Base-by-base conservation (phyloP, 1,140 invertebrate genomes). In the Holotrichia oblita region DNA sequence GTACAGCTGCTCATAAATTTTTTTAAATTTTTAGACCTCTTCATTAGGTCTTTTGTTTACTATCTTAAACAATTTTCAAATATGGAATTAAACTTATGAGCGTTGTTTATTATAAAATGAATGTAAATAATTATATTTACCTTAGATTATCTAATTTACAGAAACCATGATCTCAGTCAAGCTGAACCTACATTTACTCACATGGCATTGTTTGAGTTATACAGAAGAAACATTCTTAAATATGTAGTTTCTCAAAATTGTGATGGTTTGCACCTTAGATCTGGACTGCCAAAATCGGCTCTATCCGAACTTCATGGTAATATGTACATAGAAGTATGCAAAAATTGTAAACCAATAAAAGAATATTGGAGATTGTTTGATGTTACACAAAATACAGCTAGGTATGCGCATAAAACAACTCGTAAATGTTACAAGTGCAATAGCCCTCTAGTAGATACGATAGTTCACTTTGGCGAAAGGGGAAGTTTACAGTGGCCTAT, bases 381-480 rank as follows among this genome's bases (percentile, higher is more conserved):
- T 88, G 96, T 98, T 12, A 98, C 97, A 2, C 95, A 97, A 87
- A 94, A 94, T 86, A 99, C 97, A 10, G 94, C 93, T 64, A 90
- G 96, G 76, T 95, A 94, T 87, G 92, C 93, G 83, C 97, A 99
- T 85, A 92, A 93, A 86, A 99, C 97, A 55, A 93, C 94, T 59
- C 90, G 98, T 78, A 89, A 91, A 48, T 98, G 97, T 88, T 94
- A 95, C 84, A 89, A 89, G 27, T 99, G 97, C 87, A 90, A 90
- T 78, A 87, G 88, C 44, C 89, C 91, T 22, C 87, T 96, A 79
- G 87, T 89, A 44, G 93, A 95, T 87, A 93, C 93, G 6, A 98
- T 99, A 82, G 97, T 99, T 17, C 97, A 98, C 88, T 98, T 98
- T 88, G 97, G 97, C 2, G 97, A 99, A 87, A 91, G 96, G 69